Evolutionary conservation across 2,113 vertebrate species (phyloP).

Genomic region (Chaetura pelagica): DNA sequence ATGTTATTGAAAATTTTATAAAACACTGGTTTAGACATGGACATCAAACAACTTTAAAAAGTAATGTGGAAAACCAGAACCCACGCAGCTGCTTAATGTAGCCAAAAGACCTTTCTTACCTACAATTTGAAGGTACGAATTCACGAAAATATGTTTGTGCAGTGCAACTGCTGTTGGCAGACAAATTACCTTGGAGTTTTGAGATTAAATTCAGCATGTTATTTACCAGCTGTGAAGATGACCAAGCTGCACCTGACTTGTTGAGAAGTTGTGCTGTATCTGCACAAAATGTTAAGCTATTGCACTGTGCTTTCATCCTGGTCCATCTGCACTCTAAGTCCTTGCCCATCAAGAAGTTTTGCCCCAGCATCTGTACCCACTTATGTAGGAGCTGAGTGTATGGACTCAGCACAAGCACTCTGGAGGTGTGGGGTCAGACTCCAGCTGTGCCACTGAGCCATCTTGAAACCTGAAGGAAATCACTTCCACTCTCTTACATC

Average conservation of each 20-base stretch:
- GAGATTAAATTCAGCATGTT: background rate
- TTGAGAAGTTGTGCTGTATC: background rate
- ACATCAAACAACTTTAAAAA: background rate
- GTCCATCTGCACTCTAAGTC: background rate
- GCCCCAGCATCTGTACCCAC: background rate
- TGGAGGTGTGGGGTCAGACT: background rate
- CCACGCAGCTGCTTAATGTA: background rate
- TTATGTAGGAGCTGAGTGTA: accelerated
- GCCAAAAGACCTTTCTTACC: background rate
- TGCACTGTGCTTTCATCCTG: background rate
- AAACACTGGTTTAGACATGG: background rate
- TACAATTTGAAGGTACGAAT: background rate
- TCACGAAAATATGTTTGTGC: background rate
- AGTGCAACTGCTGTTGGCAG: background rate
- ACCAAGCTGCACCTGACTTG: background rate
- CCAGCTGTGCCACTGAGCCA: background rate
- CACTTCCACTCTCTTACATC: background rate
- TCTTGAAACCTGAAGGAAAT: background rate
- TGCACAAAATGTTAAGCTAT: background rate
- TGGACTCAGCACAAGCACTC: background rate
- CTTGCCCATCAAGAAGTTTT: background rate
- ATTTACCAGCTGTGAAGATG: background rate
- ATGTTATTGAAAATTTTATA: background rate
- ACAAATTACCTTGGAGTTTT: background rate
- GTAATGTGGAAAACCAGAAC: background rate